phyloP scores from a whole-genome alignment of 2,113 vertebrate species.

The Aplodontia rufa region DNA sequence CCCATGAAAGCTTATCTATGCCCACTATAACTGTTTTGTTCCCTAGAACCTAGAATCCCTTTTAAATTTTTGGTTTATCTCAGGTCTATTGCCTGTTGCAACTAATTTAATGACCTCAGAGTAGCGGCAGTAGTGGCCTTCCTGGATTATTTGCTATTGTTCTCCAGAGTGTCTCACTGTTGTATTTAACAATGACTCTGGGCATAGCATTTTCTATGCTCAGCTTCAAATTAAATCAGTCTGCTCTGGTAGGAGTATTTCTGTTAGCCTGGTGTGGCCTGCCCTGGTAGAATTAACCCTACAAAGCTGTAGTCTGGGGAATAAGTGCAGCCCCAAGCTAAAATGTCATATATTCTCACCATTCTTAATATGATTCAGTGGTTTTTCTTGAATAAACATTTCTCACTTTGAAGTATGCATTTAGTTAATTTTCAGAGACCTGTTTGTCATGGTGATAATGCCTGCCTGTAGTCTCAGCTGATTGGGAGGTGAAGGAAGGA shows the following conservation, averaged over 20 bases:
- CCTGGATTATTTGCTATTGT: neutral
- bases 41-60: neutral
- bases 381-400: slow-evolving; percentile 26
- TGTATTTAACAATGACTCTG: neutral
- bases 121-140: slow-evolving; percentile 10
- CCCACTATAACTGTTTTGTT: neutral
- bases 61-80: neutral
- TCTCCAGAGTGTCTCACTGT: neutral
- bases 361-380: slow-evolving; percentile 21
- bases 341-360: neutral
- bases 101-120: neutral
- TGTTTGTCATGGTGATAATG: neutral
- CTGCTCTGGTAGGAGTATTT: neutral
- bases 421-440: slow-evolving; percentile 35
- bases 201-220: neutral
- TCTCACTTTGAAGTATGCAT: slow-evolving; percentile 1
- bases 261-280: neutral
- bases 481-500: neutral
- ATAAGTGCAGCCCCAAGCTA: neutral
- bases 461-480: neutral
- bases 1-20: neutral
- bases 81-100: neutral
- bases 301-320: neutral
- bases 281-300: neutral
- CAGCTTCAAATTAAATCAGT: slow-evolving; percentile 23